These are phyloP conservation scores for Caenorhabditis elegans DNA, from an alignment of 1,140 invertebrate genomes.

Conservation along the genomic window WBcel235 BX284606.5:5074501-5075000, in stretches of 20 bases:
- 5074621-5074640: constrained; percentile 12
- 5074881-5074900: constrained; percentile 60
- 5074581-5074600: background rate
- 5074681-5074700: background rate
- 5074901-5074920: constrained; percentile 66
- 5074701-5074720: background rate
- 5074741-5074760: background rate
- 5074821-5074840: constrained; percentile 64
- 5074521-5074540: background rate
- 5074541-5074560: background rate
- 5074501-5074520: background rate
- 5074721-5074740: background rate
- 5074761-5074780: background rate
- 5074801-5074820: constrained; percentile 54
- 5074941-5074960: constrained; percentile 65
- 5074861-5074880: background rate
- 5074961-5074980: constrained; percentile 63
- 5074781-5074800: too few species aligned
- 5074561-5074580: background rate
- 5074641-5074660: background rate
- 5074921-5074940: constrained; percentile 65
- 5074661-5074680: background rate
- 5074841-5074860: constrained; percentile 49
- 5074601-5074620: background rate
- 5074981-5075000: constrained; percentile 64